Percentiles rank a stretch among this genome's conserved stretches.
These are phyloP conservation scores for Pegea sp. DNA, from an alignment of 23 tunicate genomes.

Conservation along the genomic window DNA sequence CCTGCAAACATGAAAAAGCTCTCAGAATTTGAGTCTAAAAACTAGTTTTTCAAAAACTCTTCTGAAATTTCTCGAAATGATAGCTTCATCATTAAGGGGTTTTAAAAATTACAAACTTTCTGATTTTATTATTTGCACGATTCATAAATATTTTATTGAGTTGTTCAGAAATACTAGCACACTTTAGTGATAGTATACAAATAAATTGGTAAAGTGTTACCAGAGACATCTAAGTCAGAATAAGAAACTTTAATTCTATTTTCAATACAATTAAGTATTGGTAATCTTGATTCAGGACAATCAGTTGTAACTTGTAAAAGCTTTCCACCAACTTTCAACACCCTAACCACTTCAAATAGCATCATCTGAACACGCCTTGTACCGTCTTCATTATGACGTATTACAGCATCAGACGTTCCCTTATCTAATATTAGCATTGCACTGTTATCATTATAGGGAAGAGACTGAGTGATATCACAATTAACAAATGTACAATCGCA, in stretches of 20 bases:
- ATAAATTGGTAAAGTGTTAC: neutral
- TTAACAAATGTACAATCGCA: slow-evolving; percentile 10
- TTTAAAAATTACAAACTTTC: too few species aligned
- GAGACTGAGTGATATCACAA: slow-evolving; percentile 8
- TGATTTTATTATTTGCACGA: too few species aligned
- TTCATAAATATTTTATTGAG: too few species aligned
- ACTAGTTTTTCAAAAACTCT: too few species aligned
- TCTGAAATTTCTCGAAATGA: too few species aligned
- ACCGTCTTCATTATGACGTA: slow-evolving; percentile 10
- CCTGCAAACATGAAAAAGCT: too few species aligned
- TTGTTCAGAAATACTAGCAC: too few species aligned
- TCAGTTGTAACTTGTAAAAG: slow-evolving; percentile 58
- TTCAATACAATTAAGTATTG: neutral
- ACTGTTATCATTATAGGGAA: slow-evolving; percentile 12
- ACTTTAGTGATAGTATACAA: neutral
- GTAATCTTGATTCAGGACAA: slow-evolving; percentile 27
- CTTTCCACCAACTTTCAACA: slow-evolving; percentile 17
- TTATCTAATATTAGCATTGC: slow-evolving; percentile 34
- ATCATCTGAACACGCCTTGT: neutral
- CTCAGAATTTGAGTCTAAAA: too few species aligned
- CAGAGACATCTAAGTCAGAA: neutral
- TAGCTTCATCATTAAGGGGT: too few species aligned
- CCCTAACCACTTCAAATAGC: slow-evolving; percentile 12
- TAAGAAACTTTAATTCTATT: neutral
- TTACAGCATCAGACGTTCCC: slow-evolving; percentile 51